A percentile compares a stretch with the other conserved stretches of the same genome.
These are phyloP conservation scores for Pipra filicauda DNA, from an alignment of 2,113 vertebrate genomes.

Conservation along the genomic window DNA sequence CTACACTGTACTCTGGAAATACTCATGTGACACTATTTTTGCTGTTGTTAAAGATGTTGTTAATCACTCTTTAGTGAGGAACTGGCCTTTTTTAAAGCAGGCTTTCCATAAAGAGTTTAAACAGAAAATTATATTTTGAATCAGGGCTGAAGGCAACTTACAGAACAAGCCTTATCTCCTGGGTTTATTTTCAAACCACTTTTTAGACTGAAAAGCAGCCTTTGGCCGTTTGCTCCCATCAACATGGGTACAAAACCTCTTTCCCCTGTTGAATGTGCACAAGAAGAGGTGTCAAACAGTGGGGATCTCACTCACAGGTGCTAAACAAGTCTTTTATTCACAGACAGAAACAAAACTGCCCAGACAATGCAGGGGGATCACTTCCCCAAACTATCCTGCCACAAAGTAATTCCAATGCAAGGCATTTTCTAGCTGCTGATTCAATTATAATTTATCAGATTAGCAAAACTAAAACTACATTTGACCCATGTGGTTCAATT, in stretches of 20 bases:
- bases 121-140: background rate
- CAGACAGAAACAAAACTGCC: background rate
- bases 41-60: background rate
- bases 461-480: background rate
- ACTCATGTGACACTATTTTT: background rate
- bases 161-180: background rate
- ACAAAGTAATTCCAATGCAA: background rate
- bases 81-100: background rate
- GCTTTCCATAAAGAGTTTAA: background rate
- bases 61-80: background rate
- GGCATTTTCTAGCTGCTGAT: background rate
- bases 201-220: background rate
- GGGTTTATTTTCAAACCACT: background rate
- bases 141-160: background rate
- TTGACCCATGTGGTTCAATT: background rate
- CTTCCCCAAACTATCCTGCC: background rate
- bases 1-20: background rate
- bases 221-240: background rate
- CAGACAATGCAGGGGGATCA: rapidly evolving
- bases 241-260: background rate
- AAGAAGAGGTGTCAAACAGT: background rate
- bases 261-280: background rate
- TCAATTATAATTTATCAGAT: slow-evolving; percentile 7
- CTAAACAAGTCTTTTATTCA: background rate
- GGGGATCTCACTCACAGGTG: background rate